phyloP scores from a whole-genome alignment of 2,797 vertebrate genomes.

The Euphonia xanthogaster region DNA sequence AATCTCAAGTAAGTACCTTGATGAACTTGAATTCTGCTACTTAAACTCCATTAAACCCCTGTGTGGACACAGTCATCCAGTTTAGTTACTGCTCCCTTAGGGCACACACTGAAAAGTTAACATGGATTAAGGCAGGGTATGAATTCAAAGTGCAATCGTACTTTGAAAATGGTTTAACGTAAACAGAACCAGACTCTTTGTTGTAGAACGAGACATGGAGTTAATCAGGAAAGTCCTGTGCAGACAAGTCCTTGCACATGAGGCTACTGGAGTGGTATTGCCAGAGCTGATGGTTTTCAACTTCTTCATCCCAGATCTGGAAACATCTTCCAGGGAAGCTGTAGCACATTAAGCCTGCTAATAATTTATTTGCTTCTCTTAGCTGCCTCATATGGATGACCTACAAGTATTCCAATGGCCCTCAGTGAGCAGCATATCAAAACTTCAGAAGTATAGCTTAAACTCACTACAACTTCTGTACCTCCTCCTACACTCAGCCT shows the following conservation, averaged over 20 bases:
- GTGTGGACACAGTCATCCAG: conserved; percentile 46
- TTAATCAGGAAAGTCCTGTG: conserved; percentile 55
- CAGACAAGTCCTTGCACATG: conserved; percentile 46
- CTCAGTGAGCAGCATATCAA: background rate
- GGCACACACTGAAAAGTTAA: conserved; percentile 49
- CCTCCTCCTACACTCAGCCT: background rate
- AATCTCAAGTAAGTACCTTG: conserved; percentile 23
- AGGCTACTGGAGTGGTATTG: background rate
- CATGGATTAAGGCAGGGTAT: conserved; percentile 48
- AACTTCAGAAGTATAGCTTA: background rate
- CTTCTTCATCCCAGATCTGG: background rate
- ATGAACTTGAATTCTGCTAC: conserved; percentile 45
- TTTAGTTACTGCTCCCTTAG: conserved; percentile 60
- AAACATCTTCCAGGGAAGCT: conserved; percentile 4
- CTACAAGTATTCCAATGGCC: background rate
- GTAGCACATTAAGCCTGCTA: background rate
- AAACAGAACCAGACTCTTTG: conserved; percentile 64
- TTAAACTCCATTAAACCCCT: conserved; percentile 61
- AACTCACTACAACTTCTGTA: background rate
- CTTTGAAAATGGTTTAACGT: conserved; percentile 65
- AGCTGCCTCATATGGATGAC: background rate
- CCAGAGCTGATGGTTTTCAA: conserved; percentile 20
- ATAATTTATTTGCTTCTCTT: background rate
- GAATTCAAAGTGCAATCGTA: conserved; percentile 58
- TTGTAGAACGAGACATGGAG: conserved; percentile 50